A percentile compares a stretch with the other conserved stretches of the same genome.
Evolutionary conservation across 2,113 vertebrate genomes (phyloP).

Genomic region (Ceyx melanurus): DNA sequence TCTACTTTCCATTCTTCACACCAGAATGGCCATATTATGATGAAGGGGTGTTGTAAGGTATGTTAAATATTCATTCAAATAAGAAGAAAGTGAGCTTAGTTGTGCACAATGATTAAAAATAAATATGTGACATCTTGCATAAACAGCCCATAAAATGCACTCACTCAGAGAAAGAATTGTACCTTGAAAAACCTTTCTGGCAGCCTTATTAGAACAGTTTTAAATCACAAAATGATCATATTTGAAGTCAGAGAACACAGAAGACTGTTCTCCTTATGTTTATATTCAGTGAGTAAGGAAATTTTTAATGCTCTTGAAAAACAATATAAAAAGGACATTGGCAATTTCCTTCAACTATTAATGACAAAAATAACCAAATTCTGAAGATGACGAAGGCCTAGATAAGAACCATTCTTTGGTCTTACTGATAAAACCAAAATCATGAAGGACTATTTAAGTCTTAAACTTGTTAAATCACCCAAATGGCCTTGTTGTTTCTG

Average conservation of each 20-base stretch:
- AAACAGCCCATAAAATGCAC: no score
- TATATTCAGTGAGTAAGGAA: neutral
- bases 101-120: no score
- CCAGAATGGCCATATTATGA: fast-evolving
- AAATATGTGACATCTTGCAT: no score
- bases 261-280: neutral
- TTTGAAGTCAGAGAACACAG: no score
- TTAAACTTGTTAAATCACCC: neutral
- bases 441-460: neutral
- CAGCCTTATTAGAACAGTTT: no score
- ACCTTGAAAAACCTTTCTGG: no score
- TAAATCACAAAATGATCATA: no score
- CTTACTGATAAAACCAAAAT: neutral
- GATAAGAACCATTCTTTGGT: neutral
- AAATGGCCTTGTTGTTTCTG: neutral
- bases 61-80: neutral
- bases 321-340: neutral
- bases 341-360: neutral
- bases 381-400: neutral
- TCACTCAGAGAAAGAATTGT: no score
- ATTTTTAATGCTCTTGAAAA: neutral
- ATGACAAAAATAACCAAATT: neutral
- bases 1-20: neutral
- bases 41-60: neutral
- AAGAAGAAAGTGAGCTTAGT: no score